A percentile compares a stretch with the other conserved stretches of the same genome.
Conservation (phyloP, 2,113 vertebrate genomes). For the Hypanus sabinus region DNA sequence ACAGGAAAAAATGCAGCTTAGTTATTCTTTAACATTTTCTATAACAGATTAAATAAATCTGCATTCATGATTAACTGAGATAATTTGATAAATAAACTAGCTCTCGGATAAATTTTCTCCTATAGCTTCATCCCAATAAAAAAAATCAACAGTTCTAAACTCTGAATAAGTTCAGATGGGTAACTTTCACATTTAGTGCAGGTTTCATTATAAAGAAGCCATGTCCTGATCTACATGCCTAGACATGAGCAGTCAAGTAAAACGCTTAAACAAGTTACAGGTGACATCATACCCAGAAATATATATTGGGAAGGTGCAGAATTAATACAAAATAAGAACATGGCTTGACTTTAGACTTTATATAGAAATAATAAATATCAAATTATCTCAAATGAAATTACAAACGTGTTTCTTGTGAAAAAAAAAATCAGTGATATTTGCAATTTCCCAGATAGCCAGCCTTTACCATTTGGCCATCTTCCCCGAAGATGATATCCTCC, state of each 20-base stretch:
- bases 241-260: too few species aligned
- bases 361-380: background rate
- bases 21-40: background rate
- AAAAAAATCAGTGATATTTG: background rate
- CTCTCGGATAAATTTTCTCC: background rate
- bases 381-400: background rate
- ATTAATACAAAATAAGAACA: background rate
- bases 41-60: background rate
- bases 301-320: background rate
- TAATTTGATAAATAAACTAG: background rate
- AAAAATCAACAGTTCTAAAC: background rate
- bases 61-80: background rate
- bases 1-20: background rate
- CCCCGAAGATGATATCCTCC: conserved; percentile 73
- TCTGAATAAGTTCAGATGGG: background rate
- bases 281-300: background rate
- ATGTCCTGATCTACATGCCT: too few species aligned
- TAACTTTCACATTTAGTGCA: background rate
- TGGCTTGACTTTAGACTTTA: background rate
- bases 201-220: too few species aligned
- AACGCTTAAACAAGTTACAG: background rate
- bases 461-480: conserved; percentile 71
- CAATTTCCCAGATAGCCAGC: background rate
- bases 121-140: background rate
- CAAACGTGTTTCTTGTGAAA: background rate